Percentiles rank a stretch among this genome's conserved stretches.
These are phyloP conservation scores for Neodiprion fabricii DNA, from an alignment of 1,140 invertebrate species.

Conservation along the genomic window DNA sequence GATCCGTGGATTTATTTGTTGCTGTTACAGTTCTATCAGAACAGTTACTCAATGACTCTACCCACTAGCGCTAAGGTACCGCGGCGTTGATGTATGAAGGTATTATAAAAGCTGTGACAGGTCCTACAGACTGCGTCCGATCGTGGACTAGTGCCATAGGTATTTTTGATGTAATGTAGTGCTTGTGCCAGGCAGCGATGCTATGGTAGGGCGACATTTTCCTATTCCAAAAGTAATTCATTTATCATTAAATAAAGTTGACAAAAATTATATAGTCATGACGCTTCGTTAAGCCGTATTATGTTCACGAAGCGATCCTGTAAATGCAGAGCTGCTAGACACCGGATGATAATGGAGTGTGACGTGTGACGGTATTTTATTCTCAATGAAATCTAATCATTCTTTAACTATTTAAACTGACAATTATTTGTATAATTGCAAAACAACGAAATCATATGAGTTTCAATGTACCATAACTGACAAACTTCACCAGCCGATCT, in stretches of 20 bases:
- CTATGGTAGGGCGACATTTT: constrained; percentile 4
- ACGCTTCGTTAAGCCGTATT: not conserved
- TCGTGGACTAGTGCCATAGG: too few relatives aligned
- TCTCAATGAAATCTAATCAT: not conserved
- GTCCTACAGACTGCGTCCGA: too few relatives aligned
- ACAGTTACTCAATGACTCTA: too few relatives aligned
- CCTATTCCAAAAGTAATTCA: not conserved
- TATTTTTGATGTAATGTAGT: too few relatives aligned
- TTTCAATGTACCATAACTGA: not conserved
- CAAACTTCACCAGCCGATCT: not conserved
- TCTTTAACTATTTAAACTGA: not conserved
- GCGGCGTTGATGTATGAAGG: too few relatives aligned
- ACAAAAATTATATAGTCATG: not conserved
- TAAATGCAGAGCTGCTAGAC: not conserved
- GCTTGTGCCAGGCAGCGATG: not conserved
- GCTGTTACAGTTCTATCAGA: too few relatives aligned
- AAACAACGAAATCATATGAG: too few relatives aligned
- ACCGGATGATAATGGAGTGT: not conserved
- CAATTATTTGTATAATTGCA: not conserved
- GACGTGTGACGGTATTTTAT: not conserved
- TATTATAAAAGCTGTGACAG: too few relatives aligned
- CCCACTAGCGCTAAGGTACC: too few relatives aligned
- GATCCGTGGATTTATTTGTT: too few relatives aligned
- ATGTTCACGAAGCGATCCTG: not conserved
- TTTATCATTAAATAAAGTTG: not conserved